A percentile compares a stretch with the other conserved stretches of the same genome.
Evolutionary conservation across 2,797 vertebrate genomes (phyloP).

Genomic region (Clangula hyemalis): DNA sequence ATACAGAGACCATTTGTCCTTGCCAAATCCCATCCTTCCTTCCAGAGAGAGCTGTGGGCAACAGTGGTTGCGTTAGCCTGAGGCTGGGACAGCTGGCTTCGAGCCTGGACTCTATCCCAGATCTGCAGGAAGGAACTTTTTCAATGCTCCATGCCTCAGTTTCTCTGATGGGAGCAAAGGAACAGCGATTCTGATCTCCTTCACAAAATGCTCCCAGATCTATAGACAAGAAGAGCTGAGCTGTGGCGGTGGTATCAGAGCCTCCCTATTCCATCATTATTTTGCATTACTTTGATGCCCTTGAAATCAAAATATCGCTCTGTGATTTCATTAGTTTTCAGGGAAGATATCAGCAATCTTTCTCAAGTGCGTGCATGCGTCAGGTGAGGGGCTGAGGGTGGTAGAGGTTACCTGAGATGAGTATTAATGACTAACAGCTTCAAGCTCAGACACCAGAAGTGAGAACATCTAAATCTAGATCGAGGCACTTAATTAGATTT

Average conservation of each 20-base stretch:
- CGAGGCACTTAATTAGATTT: slow-evolving; percentile 51
- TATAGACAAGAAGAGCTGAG: neutral
- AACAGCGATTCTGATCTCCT: neutral
- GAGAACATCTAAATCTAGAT: slow-evolving; percentile 58
- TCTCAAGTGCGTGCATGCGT: slow-evolving; percentile 55
- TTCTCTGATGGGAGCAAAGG: neutral
- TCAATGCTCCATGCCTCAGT: neutral
- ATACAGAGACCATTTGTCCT: neutral
- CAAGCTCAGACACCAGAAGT: slow-evolving; percentile 15
- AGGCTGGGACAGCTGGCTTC: neutral
- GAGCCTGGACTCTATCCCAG: neutral
- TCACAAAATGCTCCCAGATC: slow-evolving; percentile 3
- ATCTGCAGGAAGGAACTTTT: neutral
- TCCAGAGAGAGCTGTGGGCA: neutral
- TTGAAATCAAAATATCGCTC: slow-evolving; percentile 66
- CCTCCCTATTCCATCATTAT: neutral
- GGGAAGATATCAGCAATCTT: slow-evolving; percentile 69
- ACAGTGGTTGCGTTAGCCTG: neutral
- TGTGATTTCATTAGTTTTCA: slow-evolving; percentile 72
- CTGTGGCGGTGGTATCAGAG: neutral
- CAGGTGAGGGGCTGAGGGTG: slow-evolving; percentile 61
- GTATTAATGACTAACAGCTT: slow-evolving; percentile 70
- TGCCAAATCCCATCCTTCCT: neutral
- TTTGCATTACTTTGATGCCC: slow-evolving; percentile 46
- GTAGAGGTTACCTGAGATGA: slow-evolving; percentile 68